Percentiles rank a stretch among this genome's conserved stretches.
phyloP scores from a whole-genome alignment of 2,888 invertebrate species.

The Scelioninae gen. 1 region DNA sequence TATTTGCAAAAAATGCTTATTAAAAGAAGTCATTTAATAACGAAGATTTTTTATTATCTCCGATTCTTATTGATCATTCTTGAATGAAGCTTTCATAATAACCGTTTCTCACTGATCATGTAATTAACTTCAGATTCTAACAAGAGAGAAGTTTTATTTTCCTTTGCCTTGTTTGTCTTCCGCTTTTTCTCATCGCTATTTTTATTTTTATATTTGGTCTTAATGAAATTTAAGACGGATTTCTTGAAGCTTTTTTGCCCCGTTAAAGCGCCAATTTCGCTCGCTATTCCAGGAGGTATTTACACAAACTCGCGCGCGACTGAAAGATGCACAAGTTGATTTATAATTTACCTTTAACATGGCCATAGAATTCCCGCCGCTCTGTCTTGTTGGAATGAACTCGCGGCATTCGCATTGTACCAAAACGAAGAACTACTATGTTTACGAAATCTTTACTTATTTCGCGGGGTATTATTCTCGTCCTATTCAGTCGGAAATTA shows the following conservation, averaged over 20 bases:
- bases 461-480: constrained; percentile 56
- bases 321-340: constrained; percentile 70
- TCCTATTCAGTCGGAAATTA: constrained; percentile 43
- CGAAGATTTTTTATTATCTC: too few species aligned
- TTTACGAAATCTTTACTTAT: constrained; percentile 68
- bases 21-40: too few species aligned
- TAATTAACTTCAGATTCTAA: constrained; percentile 23
- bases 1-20: too few species aligned
- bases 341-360: constrained; percentile 70
- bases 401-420: constrained; percentile 53
- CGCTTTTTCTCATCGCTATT: background rate
- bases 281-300: constrained; percentile 56
- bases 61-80: too few species aligned
- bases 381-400: constrained; percentile 57
- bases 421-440: constrained; percentile 52
- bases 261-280: constrained; percentile 55
- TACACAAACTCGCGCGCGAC: constrained; percentile 56
- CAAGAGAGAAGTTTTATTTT: background rate
- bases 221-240: constrained; percentile 57
- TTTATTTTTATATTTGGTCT: constrained; percentile 26
- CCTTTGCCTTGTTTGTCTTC: background rate
- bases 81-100: too few species aligned
- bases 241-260: constrained; percentile 33
- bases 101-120: constrained; percentile 18
- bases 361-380: constrained; percentile 54